Evolutionary conservation across 2,888 invertebrate species (phyloP), one percentile per base, ranked within the genome.

Genomic region (Allygus modestus): DNA sequence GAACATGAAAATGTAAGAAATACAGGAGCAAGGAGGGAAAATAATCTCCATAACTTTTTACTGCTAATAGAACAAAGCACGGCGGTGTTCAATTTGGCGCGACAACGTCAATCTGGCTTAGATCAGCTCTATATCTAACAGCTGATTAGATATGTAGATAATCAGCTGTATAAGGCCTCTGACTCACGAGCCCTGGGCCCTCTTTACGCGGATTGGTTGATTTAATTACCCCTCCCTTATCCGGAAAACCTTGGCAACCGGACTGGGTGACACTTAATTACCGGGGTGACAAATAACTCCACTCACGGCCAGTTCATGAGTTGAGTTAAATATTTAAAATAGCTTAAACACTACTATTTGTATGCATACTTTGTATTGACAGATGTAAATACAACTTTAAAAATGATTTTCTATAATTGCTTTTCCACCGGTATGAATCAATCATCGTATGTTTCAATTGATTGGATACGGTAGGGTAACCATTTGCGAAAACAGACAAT

Each of bases 101-200:
- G 31, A 65, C 65, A 65, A 12, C 65, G 65, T 65, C 65, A 65
- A 65, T 17, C 31, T 2, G 1, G 65, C n/a, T 65, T 28, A 65
- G 65, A 65, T 65, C 65, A 65, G 65, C 31, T 65, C 65, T 65
- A 65, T 65, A 65, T 65, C 28, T 31, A 65, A 15, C 65, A 65
- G 65, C 65, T 65, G 65, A 65, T 65, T 65, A 65, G 26, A 28
- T 65, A 65, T 65, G 65, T 65, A 65, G 65, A 65, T 65, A 65
- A 65, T 65, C 65, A 65, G 65, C 65, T 65, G 65, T 58, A 65
- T 65, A 65, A 28, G 28, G 65, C 65, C 5, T 5, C 15, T 65
- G 65, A 65, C 28, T 65, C 65, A 65, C 28, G 5, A 15, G 12
- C 65, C 31, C 65, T 58, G 65, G 31, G 65, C 65, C 65, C n/a